Conservation (phyloP, 1,140 invertebrate species). For the Drosophila bocki region DNA sequence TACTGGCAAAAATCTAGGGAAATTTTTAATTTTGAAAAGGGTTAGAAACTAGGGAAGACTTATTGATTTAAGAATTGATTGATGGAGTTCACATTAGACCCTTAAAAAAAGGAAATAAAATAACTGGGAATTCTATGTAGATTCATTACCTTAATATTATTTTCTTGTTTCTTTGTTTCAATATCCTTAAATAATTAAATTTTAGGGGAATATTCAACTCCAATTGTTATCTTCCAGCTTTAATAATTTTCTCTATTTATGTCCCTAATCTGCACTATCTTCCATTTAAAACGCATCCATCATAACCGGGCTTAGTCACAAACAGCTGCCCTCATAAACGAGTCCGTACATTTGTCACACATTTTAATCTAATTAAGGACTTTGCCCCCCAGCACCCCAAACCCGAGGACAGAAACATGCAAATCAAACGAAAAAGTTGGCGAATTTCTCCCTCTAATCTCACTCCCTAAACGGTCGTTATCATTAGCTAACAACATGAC, state of each 20-base stretch:
- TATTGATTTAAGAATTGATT: slow-evolving; percentile 12
- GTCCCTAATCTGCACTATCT: slow-evolving; percentile 14
- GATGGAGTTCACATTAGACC: neutral
- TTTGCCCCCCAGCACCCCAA: slow-evolving; percentile 11
- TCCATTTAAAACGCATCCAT: slow-evolving; percentile 45
- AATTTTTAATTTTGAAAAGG: neutral
- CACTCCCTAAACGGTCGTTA: slow-evolving; percentile 55
- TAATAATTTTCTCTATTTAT: neutral
- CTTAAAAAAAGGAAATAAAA: neutral
- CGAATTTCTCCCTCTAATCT: slow-evolving; percentile 24
- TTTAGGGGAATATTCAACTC: neutral
- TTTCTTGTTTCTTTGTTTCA: rapidly evolving
- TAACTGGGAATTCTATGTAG: neutral
- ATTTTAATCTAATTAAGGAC: slow-evolving; percentile 61
- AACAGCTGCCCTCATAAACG: slow-evolving; percentile 44
- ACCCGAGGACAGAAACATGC: slow-evolving; percentile 34
- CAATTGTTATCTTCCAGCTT: neutral
- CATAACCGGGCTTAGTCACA: slow-evolving; percentile 43
- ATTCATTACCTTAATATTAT: neutral
- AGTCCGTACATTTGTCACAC: slow-evolving; percentile 55
- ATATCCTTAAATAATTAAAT: neutral
- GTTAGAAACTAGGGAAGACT: neutral
- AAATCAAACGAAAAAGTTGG: slow-evolving; percentile 57
- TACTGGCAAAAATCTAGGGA: neutral
- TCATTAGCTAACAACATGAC: slow-evolving; percentile 56